These are phyloP conservation scores for Telenomus remus DNA, from an alignment of 1,140 invertebrate genomes.

Conservation along the genomic window DNA sequence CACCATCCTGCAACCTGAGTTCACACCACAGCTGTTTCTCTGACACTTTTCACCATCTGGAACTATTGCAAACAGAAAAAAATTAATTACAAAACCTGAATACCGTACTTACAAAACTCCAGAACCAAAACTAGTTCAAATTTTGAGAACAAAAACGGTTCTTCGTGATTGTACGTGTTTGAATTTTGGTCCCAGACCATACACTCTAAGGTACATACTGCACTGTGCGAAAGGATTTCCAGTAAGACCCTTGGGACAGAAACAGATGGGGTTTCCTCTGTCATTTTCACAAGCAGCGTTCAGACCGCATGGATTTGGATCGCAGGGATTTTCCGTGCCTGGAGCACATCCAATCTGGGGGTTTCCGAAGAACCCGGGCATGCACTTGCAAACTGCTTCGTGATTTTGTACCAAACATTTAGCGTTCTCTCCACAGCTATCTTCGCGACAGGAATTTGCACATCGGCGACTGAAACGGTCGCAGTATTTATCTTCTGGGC, in stretches of 20 bases:
- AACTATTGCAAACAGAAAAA: slow-evolving; percentile 79
- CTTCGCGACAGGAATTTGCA: slow-evolving; percentile 87
- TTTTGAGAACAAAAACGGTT: no score
- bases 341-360: slow-evolving; percentile 84
- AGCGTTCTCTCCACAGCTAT: slow-evolving; percentile 89
- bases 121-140: no score
- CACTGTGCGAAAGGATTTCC: slow-evolving; percentile 94
- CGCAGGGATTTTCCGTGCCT: slow-evolving; percentile 81
- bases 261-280: slow-evolving; percentile 90
- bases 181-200: background rate
- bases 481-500: slow-evolving; percentile 86
- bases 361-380: slow-evolving; percentile 85
- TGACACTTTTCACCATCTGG: slow-evolving; percentile 89
- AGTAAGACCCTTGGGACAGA: slow-evolving; percentile 90
- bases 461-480: slow-evolving; percentile 88
- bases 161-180: no score
- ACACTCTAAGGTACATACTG: slow-evolving; percentile 80
- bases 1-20: slow-evolving; percentile 85
- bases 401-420: slow-evolving; percentile 87
- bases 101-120: no score
- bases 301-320: slow-evolving; percentile 88
- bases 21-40: slow-evolving; percentile 89
- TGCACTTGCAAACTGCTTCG: slow-evolving; percentile 85
- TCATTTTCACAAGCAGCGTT: slow-evolving; percentile 90
- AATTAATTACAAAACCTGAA: background rate